These are phyloP conservation scores for Pseudorectes ferrugineus DNA, from an alignment of 2,113 vertebrate genomes.

Conservation along the genomic window DNA sequence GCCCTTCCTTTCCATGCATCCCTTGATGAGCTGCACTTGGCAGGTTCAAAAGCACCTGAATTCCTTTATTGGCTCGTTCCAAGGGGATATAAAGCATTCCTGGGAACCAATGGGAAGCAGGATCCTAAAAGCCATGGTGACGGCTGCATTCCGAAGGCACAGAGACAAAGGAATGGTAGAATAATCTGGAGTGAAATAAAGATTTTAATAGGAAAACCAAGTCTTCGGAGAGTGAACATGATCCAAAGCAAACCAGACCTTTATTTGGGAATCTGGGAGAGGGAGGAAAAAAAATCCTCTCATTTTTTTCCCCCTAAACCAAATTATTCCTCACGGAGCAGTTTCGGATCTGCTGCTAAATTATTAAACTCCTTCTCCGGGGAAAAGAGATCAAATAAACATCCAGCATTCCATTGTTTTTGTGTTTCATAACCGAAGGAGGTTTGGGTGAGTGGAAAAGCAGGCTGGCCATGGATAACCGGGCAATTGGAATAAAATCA, in stretches of 20 bases:
- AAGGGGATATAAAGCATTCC: slow-evolving; percentile 40
- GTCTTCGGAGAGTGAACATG: slow-evolving; percentile 49
- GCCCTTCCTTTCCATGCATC: not conserved
- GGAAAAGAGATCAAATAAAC: slow-evolving; percentile 66
- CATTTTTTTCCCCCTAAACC: not conserved
- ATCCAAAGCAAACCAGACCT: slow-evolving; percentile 29
- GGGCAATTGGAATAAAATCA: slow-evolving; percentile 14
- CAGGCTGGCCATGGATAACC: slow-evolving; percentile 3
- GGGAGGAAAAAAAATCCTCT: not conserved
- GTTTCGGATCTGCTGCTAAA: slow-evolving; percentile 43
- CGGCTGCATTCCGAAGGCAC: slow-evolving; percentile 56
- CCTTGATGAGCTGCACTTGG: slow-evolving; percentile 50
- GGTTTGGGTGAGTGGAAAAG: slow-evolving; percentile 59
- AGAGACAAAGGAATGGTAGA: slow-evolving; percentile 68
- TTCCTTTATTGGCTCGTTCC: slow-evolving; percentile 47
- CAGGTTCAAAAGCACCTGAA: slow-evolving; percentile 56
- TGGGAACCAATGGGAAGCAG: slow-evolving; percentile 42
- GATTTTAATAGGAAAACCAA: slow-evolving; percentile 76
- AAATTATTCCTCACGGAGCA: not conserved
- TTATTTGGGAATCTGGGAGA: slow-evolving; percentile 35
- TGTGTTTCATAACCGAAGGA: not conserved
- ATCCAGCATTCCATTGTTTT: not conserved
- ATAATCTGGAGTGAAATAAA: slow-evolving; percentile 58
- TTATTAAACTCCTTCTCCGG: slow-evolving; percentile 44
- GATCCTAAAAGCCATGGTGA: slow-evolving; percentile 50